Evolutionary conservation across 2,888 invertebrate species (phyloP), one percentile per base, ranked within the genome.

Genomic region (Lasioglossum zephyrum): DNA sequence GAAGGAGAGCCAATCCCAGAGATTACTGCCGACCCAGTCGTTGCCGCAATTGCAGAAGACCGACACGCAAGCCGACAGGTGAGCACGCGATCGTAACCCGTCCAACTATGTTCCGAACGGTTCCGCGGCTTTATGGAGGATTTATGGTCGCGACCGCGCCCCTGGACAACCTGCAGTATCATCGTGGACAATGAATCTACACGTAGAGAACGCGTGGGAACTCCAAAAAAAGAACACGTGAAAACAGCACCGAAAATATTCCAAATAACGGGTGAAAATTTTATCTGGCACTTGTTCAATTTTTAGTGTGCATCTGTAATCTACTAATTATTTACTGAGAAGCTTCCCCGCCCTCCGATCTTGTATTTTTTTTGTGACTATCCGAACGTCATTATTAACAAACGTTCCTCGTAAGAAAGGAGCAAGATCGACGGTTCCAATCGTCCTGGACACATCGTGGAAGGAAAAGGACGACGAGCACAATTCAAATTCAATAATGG

Each of bases 61-160:
- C 4, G 91, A 92, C 82, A 81, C 84, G 84, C 91, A 87, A 89
- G 26, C 69, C 41, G 90, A 92, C 83, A 92, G 90, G 91, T 92
- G 44, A 92, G 92, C 84, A 88, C 79, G 87, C 81, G 72, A 90
- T 80, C 39, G 36, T 18, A 72, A 57, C 22, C n/a, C 53, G 4
- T 22, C 13, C 22, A 60, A 73, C 47, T 70, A 78, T 57, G 57
- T 11, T 11, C 22, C 57, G 57, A 57, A 81, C 26, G 73, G 49
- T 22, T 41, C 31, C 78, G 26, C 72, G 57, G 63, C 18, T 53
- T 44, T 26, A 26, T 11, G 16, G 0, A 70, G 60, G 57, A 87
- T 87, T 85, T 87, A 85, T 60, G 77, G 69, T 49, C 69, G 26
- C 22, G 26, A n/a, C 73, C 75, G 66, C 81, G 57, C 77, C 85